These are phyloP conservation scores for Amblyraja radiata DNA, from an alignment of 2,797 vertebrate species.

Conservation along the genomic window DNA sequence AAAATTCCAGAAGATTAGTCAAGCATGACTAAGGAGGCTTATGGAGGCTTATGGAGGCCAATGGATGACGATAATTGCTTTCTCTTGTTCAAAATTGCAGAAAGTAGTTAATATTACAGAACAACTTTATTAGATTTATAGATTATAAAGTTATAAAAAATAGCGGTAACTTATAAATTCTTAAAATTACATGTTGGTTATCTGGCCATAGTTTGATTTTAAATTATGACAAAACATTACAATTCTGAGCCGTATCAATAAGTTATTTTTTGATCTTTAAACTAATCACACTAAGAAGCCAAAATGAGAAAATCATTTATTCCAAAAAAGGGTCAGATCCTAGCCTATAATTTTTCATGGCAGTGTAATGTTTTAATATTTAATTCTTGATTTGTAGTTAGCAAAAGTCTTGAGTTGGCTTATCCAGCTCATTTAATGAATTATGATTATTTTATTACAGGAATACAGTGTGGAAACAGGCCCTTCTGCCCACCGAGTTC, in stretches of 20 bases:
- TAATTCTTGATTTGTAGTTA: background rate
- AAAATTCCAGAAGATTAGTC: no score
- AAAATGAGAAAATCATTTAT: background rate
- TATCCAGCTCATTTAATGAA: background rate
- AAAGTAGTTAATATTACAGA: background rate
- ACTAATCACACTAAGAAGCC: background rate
- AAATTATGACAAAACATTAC: background rate
- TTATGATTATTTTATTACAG: background rate
- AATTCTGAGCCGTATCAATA: background rate
- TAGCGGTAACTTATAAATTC: background rate
- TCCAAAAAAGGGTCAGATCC: background rate
- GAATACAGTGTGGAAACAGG: no score
- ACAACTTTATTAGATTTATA: background rate
- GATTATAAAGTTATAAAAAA: background rate
- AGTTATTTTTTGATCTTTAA: background rate
- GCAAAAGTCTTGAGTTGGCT: background rate
- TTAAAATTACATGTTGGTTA: background rate
- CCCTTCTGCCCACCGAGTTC: no score
- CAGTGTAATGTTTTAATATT: background rate
- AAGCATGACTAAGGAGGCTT: no score
- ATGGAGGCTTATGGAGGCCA: background rate
- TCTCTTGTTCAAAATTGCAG: background rate
- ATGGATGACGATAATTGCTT: background rate
- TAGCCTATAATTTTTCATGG: background rate
- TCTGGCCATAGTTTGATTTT: background rate